These are phyloP conservation scores for Tapirus terrestris DNA, from an alignment of 2,113 vertebrate species.

Conservation along the genomic window DNA sequence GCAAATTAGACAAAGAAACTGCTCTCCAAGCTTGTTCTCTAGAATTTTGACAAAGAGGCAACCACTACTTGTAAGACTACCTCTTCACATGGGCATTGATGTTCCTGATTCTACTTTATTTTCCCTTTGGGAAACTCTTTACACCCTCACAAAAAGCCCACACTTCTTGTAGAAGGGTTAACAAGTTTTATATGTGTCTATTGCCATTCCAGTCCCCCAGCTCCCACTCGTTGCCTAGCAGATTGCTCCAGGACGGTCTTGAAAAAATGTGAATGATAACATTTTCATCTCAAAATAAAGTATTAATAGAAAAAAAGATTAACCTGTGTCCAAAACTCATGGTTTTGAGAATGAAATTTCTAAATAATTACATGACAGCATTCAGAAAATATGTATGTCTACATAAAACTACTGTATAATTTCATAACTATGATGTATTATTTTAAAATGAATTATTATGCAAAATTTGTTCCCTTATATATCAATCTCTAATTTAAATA, in stretches of 20 bases:
- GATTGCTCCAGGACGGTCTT: not conserved
- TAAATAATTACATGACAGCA: constrained; percentile 62
- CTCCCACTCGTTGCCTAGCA: not conserved
- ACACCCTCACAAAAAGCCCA: not conserved
- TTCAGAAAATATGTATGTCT: constrained; percentile 49
- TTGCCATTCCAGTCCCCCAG: not conserved
- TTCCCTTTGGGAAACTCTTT: not conserved
- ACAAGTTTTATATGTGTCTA: not conserved
- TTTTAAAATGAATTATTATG: constrained; percentile 59
- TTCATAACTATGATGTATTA: constrained; percentile 60
- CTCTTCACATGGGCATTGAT: not conserved
- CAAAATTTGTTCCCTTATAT: constrained; percentile 55
- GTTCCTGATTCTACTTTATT: not conserved
- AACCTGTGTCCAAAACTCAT: not conserved
- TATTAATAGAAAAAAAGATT: constrained; percentile 1
- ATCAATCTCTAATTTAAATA: constrained; percentile 67
- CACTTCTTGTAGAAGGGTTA: not conserved
- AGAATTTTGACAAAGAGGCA: not conserved
- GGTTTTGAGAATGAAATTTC: constrained; percentile 57
- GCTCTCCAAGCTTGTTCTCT: not conserved
- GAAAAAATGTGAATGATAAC: not conserved
- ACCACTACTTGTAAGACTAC: not conserved
- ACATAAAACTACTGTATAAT: constrained; percentile 54
- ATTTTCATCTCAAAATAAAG: constrained; percentile 10
- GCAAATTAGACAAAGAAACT: not conserved